Percentiles rank a stretch among this genome's conserved stretches.
Evolutionary conservation across 2,113 vertebrate species (phyloP).

Genomic region (Onychostruthus taczanowskii): DNA sequence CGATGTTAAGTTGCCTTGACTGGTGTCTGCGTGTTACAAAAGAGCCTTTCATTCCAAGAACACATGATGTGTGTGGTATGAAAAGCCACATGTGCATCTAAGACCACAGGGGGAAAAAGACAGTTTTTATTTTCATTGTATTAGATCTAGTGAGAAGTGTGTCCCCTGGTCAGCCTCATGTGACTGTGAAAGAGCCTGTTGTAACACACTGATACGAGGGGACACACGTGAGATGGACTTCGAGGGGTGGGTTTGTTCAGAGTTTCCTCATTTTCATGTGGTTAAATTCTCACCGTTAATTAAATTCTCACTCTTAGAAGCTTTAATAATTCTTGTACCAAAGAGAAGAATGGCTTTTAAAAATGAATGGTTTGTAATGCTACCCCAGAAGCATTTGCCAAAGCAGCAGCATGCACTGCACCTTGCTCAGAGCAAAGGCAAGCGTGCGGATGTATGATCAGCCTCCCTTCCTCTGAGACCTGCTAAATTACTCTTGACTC

Average conservation of each 20-base stretch:
- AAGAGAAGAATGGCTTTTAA: neutral
- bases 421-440: slow-evolving; percentile 1
- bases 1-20: slow-evolving; percentile 56
- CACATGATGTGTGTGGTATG: slow-evolving; percentile 64
- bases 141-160: slow-evolving; percentile 45
- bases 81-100: slow-evolving; percentile 68
- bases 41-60: slow-evolving; percentile 56
- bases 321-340: neutral
- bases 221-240: slow-evolving; percentile 46
- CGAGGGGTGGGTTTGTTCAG: neutral
- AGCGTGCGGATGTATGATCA: neutral
- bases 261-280: neutral
- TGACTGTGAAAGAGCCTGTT: slow-evolving; percentile 53
- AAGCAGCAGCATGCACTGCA: neutral
- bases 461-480: neutral
- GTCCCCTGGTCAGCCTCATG: slow-evolving; percentile 55
- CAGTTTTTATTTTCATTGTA: slow-evolving; percentile 65
- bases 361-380: neutral
- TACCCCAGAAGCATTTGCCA: neutral
- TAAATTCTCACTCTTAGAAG: neutral
- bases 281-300: neutral
- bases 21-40: slow-evolving; percentile 37
- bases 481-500: neutral
- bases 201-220: slow-evolving; percentile 4
- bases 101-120: slow-evolving; percentile 64